A percentile compares a stretch with the other conserved stretches of the same genome.
Conservation (phyloP, 2,888 invertebrate genomes). For the Chouioia cunea region DNA sequence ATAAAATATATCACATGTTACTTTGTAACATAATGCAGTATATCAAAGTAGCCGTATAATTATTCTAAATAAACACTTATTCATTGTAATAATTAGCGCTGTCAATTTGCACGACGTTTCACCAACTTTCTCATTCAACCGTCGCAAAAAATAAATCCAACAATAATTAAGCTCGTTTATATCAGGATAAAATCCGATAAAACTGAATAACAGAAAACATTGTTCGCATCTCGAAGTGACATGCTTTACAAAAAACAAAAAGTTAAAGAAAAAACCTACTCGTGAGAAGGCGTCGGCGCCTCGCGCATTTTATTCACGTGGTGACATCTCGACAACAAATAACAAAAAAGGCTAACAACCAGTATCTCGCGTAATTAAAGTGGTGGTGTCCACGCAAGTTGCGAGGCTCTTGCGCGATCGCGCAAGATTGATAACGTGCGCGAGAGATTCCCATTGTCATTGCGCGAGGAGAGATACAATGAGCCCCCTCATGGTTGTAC, state of each 20-base stretch:
- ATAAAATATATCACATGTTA: too few species aligned
- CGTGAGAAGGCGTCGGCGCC: constrained; percentile 12
- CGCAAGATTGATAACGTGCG: constrained; percentile 32
- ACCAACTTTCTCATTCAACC: too few species aligned
- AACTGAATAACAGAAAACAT: constrained; percentile 16
- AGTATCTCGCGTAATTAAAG: constrained; percentile 22
- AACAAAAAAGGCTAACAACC: constrained; percentile 7
- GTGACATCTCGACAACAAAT: constrained; percentile 1
- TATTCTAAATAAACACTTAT: too few species aligned
- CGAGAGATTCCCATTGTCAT: constrained; percentile 36
- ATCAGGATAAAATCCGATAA: too few species aligned
- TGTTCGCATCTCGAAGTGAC: not conserved
- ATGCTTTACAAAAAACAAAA: not conserved
- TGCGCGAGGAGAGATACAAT: not conserved
- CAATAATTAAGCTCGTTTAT: too few species aligned
- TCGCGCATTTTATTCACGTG: not conserved
- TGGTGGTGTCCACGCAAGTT: not conserved
- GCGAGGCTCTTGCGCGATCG: constrained; percentile 19
- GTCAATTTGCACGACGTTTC: too few species aligned
- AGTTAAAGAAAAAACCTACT: not conserved
- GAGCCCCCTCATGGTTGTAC: too few species aligned
- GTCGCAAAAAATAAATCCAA: too few species aligned
- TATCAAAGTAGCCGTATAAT: too few species aligned
- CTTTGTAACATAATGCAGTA: too few species aligned
- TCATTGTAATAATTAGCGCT: too few species aligned